Evolutionary conservation across 2,797 vertebrate species (phyloP), one percentile per base, ranked within the genome.

Genomic region (Sciaenops ocellatus): DNA sequence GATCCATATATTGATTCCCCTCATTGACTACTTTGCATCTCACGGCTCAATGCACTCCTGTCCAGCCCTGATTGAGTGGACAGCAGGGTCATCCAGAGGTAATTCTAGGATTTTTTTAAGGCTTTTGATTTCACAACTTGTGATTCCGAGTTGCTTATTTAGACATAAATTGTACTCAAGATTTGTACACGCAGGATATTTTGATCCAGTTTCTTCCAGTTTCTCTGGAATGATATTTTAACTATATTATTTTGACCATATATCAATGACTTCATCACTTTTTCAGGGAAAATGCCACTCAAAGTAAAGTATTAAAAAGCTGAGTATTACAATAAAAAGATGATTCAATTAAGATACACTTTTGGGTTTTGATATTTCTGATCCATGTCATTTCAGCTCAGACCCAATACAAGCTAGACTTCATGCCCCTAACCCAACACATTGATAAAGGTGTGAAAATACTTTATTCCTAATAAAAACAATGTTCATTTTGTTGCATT

Each of bases 1-100:
- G 79, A 92, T 94, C 93, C 65, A 84, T 90, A 85, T 72, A 94
- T 93, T 76, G 92, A 94, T 92, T 84, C 11, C 17, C 69, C 54
- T 85, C 83, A 92, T 92, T 90, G 92, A 93, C 86, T 83, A 46
- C 83, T 89, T 88, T 86, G 80, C 85, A 89, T 91, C 69, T 85
- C 76, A 79, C 12, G n/a, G 87, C 76, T 90, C 89, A 86, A 76
- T 81, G 79, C 80, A 61, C 73, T 79, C 64, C 71, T 88, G 81
- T 84, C 67, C 74, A 50, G 50, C 30, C 57, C 41, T 82, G 85
- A 87, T 50, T 70, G 76, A 89, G 72, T 78, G 55, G 70, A 67
- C 52, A 71, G 42, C 41, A 61, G 81, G 83, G 87, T 88, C 86
- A 90, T 78, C 73, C 83, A 80, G 75, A 86, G 92, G 82, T 83